A percentile compares a stretch with the other conserved stretches of the same genome.
Conservation (phyloP, 2,113 vertebrate species). For the Harpagus bidentatus region DNA sequence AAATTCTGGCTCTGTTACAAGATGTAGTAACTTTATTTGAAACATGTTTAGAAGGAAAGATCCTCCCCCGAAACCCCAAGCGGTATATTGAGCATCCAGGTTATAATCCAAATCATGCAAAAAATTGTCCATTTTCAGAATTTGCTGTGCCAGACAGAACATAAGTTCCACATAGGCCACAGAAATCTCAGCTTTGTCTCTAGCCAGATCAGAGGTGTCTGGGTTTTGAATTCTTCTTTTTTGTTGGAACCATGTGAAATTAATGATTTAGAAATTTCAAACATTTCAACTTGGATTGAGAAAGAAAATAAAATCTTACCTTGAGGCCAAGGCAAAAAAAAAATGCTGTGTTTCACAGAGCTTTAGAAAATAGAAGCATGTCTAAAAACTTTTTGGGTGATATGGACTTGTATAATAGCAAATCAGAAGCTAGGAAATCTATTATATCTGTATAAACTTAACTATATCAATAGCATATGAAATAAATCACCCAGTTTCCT, state of each 20-base stretch:
- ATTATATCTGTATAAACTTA: conserved; percentile 27
- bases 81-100: fast-evolving
- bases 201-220: not conserved
- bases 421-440: conserved; percentile 21
- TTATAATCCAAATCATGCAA: not conserved
- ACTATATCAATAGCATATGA: conserved; percentile 12
- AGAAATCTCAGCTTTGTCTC: not conserved
- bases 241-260: not conserved
- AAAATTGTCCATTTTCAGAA: not conserved
- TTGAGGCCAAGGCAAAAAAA: not conserved
- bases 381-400: not conserved
- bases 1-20: not conserved
- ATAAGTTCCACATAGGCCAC: not conserved
- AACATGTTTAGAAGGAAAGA: not conserved
- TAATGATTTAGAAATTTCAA: not conserved
- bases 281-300: not conserved
- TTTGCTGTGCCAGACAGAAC: not conserved
- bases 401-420: not conserved
- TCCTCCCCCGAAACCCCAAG: fast-evolving
- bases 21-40: not conserved
- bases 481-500: conserved; percentile 49
- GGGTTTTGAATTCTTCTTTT: not conserved
- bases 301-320: not conserved
- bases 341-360: not conserved
- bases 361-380: not conserved